These are phyloP conservation scores for Norana najaformis DNA, from an alignment of 2,888 invertebrate species.

Conservation along the genomic window DNA sequence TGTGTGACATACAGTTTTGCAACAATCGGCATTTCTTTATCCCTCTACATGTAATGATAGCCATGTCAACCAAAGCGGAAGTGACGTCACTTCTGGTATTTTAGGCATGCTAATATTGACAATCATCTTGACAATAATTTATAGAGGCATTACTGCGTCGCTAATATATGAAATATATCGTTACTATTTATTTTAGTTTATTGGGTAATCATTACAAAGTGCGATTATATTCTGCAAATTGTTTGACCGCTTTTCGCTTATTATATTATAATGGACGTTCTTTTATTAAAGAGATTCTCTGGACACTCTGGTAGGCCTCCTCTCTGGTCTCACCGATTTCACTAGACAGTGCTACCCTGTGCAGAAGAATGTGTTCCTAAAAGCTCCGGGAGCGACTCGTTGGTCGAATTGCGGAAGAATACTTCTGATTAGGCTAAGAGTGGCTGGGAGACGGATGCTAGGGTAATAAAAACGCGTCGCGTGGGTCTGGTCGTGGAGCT, in stretches of 20 bases:
- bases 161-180: not conserved
- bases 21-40: not conserved
- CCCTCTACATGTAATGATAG: not conserved
- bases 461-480: not conserved
- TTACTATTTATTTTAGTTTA: not conserved
- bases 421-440: not conserved
- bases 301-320: too few relatives aligned
- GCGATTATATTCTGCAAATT: not conserved
- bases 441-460: not conserved
- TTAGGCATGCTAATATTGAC: too few relatives aligned
- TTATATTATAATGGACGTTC: not conserved
- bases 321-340: not conserved
- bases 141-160: too few relatives aligned
- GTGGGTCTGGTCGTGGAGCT: not conserved
- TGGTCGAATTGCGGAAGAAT: not conserved
- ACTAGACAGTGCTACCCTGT: not conserved
- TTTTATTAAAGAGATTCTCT: slow-evolving; percentile 1
- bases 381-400: not conserved
- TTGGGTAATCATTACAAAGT: too few relatives aligned
- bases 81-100: not conserved
- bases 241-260: not conserved
- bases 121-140: too few relatives aligned
- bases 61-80: not conserved
- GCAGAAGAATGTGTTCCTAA: not conserved
- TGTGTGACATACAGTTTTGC: not conserved